These are phyloP conservation scores for Lanius collurio DNA, from an alignment of 2,113 vertebrate species.

Conservation along the genomic window DNA sequence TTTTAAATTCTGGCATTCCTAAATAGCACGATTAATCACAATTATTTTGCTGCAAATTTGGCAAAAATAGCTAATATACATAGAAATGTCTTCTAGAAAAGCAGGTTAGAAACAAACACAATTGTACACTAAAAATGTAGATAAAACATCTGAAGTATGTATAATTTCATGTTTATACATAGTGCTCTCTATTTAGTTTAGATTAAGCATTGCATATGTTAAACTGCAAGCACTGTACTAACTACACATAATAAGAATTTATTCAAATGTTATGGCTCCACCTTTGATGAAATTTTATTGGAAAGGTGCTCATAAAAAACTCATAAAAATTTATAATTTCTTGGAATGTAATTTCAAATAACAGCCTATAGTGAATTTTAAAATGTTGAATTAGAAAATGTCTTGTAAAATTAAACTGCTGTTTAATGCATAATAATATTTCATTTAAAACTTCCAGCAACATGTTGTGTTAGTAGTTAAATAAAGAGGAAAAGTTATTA, in stretches of 20 bases:
- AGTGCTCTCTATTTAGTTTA: neutral
- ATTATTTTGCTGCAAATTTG: neutral
- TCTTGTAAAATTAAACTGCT: conserved; percentile 44
- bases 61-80: neutral
- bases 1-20: neutral
- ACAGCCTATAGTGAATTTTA: neutral
- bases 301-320: conserved; percentile 29
- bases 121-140: neutral
- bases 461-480: neutral
- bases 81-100: neutral
- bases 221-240: neutral
- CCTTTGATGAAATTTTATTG: conserved; percentile 42
- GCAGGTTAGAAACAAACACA: neutral
- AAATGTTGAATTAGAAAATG: conserved; percentile 34
- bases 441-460: conserved; percentile 20
- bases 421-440: conserved; percentile 42
- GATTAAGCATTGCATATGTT: neutral
- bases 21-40: neutral
- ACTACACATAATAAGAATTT: neutral
- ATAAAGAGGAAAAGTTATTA: conserved; percentile 27
- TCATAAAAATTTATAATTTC: conserved; percentile 10
- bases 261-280: neutral
- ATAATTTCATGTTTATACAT: neutral
- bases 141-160: neutral
- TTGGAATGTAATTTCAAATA: conserved; percentile 40